Evolutionary conservation across 2,797 vertebrate species (phyloP), one percentile per base, ranked within the genome.

Genomic region (Nothura maculosa): DNA sequence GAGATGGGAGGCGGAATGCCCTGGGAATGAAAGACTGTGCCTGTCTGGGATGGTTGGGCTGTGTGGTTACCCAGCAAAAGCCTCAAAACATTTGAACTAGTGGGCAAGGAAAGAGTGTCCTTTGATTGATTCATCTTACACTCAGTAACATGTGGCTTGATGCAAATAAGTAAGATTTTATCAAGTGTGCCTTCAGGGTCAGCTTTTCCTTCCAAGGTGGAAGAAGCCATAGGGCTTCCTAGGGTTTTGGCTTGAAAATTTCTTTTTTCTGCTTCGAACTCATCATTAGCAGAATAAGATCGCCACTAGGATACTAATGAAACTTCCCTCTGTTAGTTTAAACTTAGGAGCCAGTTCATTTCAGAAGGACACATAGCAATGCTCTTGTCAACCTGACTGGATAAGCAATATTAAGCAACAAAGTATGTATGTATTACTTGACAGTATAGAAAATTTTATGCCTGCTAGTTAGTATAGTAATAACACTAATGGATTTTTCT

Each of bases 11-110:
- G 36, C 0, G 1, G 12, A 47, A 18, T 47, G 12, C 9, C 13
- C 32, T 15, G 30, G 36, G 64, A 48, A n/a, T 0, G 2, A 81
- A 72, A 32, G 16, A 43, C 58, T 3, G 1, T 1, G 27, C 12
- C 9, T 75, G 0, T 34, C 38, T 52, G 36, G 7, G 12, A 6
- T 32, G 14, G 28, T 19, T 0, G 0, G 55, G 20, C 47, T 57
- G 1, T 16, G 18, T 38, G 38, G 12, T 47, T 43, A 70, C 20
- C 45, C 36, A 18, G 28, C 52, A 55, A n/a, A 55, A 55, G 27
- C 20, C 16, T 12, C 43, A 62, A 81, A 21, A 79, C 5, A 17
- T 28, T 76, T 48, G 30, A 84, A 19, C 58, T 50, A 81, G 5
- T 50, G 9, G 36, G 47, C 48, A 72, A 62, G 32, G 16, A 12